Evolutionary conservation across 1,140 invertebrate genomes (phyloP), one percentile per base, ranked within the genome.

Genomic region (Calephelis nemesis): DNA sequence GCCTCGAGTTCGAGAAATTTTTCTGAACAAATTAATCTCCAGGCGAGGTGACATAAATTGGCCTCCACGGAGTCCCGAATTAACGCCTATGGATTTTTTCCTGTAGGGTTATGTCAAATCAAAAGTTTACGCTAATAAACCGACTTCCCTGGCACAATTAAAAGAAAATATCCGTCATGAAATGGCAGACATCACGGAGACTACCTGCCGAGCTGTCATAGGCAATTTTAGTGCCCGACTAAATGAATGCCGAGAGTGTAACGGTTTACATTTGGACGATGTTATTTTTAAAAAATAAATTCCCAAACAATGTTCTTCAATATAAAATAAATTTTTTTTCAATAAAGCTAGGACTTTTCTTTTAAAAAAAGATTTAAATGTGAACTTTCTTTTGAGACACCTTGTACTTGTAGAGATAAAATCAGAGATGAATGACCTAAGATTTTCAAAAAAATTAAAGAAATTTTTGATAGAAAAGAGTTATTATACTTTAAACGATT

Each of bases 241-340:
- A 7, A 63, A 63, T 63, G 45, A 63, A 7, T 63, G 45, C 13
- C 13, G 42, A 1, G 45, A 48, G 30, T n/a, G 62, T 1, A 13
- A 58, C 9, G 11, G 52, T 54, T 6, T 12, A 63, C 15, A 63
- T 63, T 30, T 48, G 9, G 7, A 62, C 5, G 62, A 63, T 5
- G 30, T 48, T 50, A 70, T 65, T 65, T 60, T 70, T 62, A 49
- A 70, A 8, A 60, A 65, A 70, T 48, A 50, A 70, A 63, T 63
- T 63, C 47, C 47, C 19, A 49, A 70, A 65, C 4, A 52, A 49
- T 54, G 62, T 68, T 54, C 10, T 63, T 68, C n/a, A n/a, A n/a
- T n/a, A n/a, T n/a, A n/a, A n/a, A n/a, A n/a, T n/a, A n/a, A n/a
- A n/a, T n/a, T n/a, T n/a, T n/a, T n/a, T n/a, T n/a, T n/a, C n/a